Conservation (phyloP, 2,797 vertebrate species). For the Mionectes olivaceus region DNA sequence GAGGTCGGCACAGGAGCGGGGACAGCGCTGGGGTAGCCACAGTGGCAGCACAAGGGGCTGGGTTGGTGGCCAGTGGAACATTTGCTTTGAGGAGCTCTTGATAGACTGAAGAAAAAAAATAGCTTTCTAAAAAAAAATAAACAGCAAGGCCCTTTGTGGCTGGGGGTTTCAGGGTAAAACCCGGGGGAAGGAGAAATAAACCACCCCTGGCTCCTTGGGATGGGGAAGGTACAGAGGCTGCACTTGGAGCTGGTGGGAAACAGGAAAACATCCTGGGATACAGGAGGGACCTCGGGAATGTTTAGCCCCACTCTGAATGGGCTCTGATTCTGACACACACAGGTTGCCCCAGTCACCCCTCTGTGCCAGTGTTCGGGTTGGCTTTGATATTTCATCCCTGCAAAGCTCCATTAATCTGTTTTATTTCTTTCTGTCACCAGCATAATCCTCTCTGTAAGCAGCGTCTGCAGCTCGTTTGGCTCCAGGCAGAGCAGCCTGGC, state of each 20-base stretch:
- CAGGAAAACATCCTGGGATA: background rate
- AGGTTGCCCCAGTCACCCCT: background rate
- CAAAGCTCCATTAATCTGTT: background rate
- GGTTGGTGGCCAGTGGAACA: fast-evolving
- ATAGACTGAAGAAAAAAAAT: background rate
- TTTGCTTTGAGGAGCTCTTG: background rate
- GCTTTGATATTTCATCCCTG: background rate
- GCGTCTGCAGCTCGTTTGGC: background rate
- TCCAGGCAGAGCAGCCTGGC: background rate
- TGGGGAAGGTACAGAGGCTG: background rate
- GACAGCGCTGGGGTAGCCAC: fast-evolving
- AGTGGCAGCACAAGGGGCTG: fast-evolving
- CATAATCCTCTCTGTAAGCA: background rate
- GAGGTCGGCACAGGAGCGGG: background rate
- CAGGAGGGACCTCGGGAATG: fast-evolving
- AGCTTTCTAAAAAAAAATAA: background rate
- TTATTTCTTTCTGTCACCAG: background rate
- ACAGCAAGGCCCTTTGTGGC: background rate
- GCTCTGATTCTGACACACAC: fast-evolving
- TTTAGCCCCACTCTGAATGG: background rate
- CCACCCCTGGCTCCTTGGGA: background rate
- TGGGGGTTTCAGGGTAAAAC: background rate
- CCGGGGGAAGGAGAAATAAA: background rate
- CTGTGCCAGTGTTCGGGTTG: fast-evolving
- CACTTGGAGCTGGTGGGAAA: background rate